Percentiles rank a stretch among this genome's conserved stretches.
Conservation (phyloP, 1,140 invertebrate species). For the Tyrophagus putrescentiae region DNA sequence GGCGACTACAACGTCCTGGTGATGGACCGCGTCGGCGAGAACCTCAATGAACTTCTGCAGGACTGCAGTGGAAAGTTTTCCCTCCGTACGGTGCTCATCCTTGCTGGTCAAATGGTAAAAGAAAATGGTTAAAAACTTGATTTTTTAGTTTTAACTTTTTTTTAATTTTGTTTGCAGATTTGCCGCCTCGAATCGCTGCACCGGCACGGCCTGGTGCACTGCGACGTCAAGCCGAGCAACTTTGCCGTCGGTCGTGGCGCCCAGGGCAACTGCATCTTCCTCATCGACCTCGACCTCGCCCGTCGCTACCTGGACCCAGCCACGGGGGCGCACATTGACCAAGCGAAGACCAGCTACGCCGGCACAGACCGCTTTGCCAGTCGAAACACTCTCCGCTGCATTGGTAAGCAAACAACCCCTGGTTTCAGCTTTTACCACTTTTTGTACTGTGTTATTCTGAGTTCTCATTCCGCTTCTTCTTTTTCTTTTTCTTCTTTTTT, state of each 20-base stretch:
- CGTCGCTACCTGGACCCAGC: conserved; percentile 39
- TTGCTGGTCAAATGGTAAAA: conserved; percentile 63
- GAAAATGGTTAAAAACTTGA: too few relatives aligned
- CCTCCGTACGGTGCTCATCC: conserved; percentile 91
- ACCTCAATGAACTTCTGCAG: conserved; percentile 89
- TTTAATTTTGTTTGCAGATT: too few relatives aligned
- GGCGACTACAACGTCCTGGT: conserved; percentile 87
- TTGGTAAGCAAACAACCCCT: conserved; percentile 30
- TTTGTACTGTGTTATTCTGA: conserved; percentile 40
- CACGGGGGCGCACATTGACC: conserved; percentile 73
- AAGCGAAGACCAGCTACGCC: conserved; percentile 48
- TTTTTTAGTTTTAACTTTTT: too few relatives aligned
- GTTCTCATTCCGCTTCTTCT: conserved; percentile 42
- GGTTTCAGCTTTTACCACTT: too few relatives aligned
- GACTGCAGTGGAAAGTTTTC: conserved; percentile 90
- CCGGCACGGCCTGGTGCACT: conserved; percentile 49
- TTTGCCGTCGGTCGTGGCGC: conserved; percentile 39
- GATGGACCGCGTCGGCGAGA: conserved; percentile 92
- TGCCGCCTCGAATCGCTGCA: conserved; percentile 48
- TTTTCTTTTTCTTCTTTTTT: conserved; percentile 28
- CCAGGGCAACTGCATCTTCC: conserved; percentile 34
- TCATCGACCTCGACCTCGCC: conserved; percentile 53
- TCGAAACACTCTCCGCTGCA: conserved; percentile 48
- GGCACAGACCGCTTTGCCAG: conserved; percentile 48
- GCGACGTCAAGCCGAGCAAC: conserved; percentile 39